Base-by-base conservation (phyloP, 2,113 vertebrate species). In the Perca flavescens region DNA sequence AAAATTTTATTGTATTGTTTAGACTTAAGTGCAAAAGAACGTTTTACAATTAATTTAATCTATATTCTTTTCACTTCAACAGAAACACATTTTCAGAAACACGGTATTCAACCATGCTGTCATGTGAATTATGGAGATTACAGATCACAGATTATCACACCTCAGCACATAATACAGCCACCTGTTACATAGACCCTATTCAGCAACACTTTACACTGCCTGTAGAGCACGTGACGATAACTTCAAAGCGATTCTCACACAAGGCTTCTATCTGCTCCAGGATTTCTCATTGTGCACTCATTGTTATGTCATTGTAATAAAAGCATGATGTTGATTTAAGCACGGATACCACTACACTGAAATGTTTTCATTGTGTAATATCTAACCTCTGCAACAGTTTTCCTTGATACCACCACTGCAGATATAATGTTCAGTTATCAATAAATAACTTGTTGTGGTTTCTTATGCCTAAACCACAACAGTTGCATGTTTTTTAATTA, bases 81-180 rank as follows among this genome's bases (percentile, higher is more conserved):
- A 40, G 3, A 19, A 52, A 46, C 36, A 31, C 2, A 80, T 53
- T 40, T 58, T 19, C 47, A 65, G 15, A 25, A 16, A 46, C 11
- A 46, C 6, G 9, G 65, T 77, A 47, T 58, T 28, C 25, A 40
- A 22, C 47, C 14, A 31, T 6, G 25, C 34, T 47, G n/a, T 71
- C 60, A 67, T 54, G 28, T 78, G 50, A 68, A 21, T 74, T 47
- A 57, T 15, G 49, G 50, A 49, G 52, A 74, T 15, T n/a, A 68
- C 3, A 52, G 57, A 63, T 72, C 46, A 77, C 21, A 54, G 66
- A n/a, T 68, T 15, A 22, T 34, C n/a, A 57, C 50, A 19, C 52
- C 22, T 61, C 28, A 49, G 63, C 49, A 58, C 49, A 62, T 61
- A 31, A 60, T 2, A 58, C 40, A 54, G 25, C 57, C 58, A 79